A percentile compares a stretch with the other conserved stretches of the same genome.
These are phyloP conservation scores for Nasonia longicornis DNA, from an alignment of 1,140 invertebrate genomes.

Conservation along the genomic window DNA sequence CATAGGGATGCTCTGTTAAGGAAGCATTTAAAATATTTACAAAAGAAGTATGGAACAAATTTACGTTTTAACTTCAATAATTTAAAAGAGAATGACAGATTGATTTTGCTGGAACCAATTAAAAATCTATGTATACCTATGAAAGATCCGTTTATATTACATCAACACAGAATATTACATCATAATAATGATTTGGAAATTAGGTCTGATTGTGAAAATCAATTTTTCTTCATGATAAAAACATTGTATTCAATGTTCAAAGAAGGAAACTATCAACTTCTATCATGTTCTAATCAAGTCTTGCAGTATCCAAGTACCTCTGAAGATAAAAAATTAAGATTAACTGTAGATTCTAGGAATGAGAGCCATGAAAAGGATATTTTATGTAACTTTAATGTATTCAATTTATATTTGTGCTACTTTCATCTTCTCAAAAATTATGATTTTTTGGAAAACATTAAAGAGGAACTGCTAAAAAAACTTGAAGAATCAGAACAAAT, in stretches of 20 bases:
- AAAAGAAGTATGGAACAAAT: background rate
- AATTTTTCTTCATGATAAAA: background rate
- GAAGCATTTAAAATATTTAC: background rate
- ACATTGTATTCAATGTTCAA: background rate
- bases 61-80: background rate
- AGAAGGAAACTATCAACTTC: background rate
- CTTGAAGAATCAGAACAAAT: constrained; percentile 2
- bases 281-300: background rate
- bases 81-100: background rate
- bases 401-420: constrained; percentile 17
- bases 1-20: background rate
- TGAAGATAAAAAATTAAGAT: background rate
- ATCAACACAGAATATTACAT: background rate
- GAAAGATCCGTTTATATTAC: background rate
- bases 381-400: background rate
- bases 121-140: too few relatives aligned
- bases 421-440: constrained; percentile 5
- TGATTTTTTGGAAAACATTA: constrained; percentile 7
- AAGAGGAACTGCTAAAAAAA: constrained; percentile 2
- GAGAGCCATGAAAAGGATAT: background rate
- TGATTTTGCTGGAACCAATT: too few relatives aligned
- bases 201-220: background rate
- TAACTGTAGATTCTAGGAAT: background rate
- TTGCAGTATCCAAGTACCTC: background rate
- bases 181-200: background rate